A percentile compares a stretch with the other conserved stretches of the same genome.
These are phyloP conservation scores for Manis crassicaudata DNA, from an alignment of 2,797 vertebrate species.

Conservation along the genomic window DNA sequence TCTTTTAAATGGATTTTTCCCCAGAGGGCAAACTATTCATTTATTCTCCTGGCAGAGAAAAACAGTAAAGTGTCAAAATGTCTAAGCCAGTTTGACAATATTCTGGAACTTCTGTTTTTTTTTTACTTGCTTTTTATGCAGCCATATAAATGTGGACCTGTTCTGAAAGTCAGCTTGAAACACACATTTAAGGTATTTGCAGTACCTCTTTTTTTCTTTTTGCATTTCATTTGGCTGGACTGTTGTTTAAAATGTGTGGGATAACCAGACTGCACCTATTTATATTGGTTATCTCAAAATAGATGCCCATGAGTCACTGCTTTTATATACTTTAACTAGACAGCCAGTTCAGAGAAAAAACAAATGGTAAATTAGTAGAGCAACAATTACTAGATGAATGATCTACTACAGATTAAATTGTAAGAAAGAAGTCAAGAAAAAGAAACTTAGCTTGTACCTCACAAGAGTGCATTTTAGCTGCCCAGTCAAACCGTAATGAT, in stretches of 20 bases:
- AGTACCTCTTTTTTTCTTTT: not conserved
- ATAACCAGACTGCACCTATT: slow-evolving; percentile 40
- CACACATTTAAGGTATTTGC: slow-evolving; percentile 25
- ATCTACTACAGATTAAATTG: slow-evolving; percentile 7
- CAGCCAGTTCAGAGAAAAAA: not conserved
- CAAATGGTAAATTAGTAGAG: slow-evolving; percentile 33
- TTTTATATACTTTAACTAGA: slow-evolving; percentile 41
- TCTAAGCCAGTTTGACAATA: slow-evolving; percentile 67
- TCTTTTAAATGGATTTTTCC: slow-evolving; percentile 49
- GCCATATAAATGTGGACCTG: slow-evolving; percentile 56
- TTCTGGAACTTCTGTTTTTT: slow-evolving; percentile 66
- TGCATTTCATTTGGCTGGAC: slow-evolving; percentile 35
- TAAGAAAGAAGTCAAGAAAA: slow-evolving; percentile 28
- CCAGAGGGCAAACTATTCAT: slow-evolving; percentile 59
- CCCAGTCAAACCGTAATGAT: not conserved
- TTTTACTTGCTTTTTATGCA: slow-evolving; percentile 44
- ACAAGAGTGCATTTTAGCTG: slow-evolving; percentile 3
- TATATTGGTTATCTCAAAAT: slow-evolving; percentile 58
- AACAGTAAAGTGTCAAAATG: slow-evolving; percentile 66
- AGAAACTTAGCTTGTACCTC: not conserved
- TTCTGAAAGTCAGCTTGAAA: slow-evolving; percentile 55
- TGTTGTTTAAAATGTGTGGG: slow-evolving; percentile 51
- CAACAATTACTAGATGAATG: slow-evolving; percentile 38
- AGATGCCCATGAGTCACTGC: slow-evolving; percentile 7
- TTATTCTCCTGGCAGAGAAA: slow-evolving; percentile 64